Base-by-base conservation (phyloP, 1,140 invertebrate genomes). In the Pseudomyrmex pallidus region DNA sequence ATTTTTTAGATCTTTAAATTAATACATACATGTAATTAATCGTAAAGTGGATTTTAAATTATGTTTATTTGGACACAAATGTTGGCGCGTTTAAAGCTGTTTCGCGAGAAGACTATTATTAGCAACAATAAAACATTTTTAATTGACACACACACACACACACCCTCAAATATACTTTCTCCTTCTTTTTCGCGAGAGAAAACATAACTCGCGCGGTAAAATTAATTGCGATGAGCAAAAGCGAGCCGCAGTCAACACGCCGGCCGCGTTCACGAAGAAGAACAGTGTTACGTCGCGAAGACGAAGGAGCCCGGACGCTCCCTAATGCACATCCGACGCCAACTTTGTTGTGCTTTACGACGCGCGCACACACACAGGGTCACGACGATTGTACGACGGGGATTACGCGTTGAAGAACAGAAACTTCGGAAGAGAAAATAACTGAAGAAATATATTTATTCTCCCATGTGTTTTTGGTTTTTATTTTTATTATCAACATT, bases 321-420 rank as follows among this genome's bases (percentile, higher is more conserved):
- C 85, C 82, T 87, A 87, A 87, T 87, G 85, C 86, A 66, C 73
- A 87, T 84, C 85, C 59, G 86, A 87, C 80, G 87, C 86, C 74
- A 74, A 25, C 86, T 63, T 70, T 68, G 25, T 87, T 84, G 35
- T 35, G 35, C 35, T 35, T 35, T 35, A 35, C 35, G 35, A 35
- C 35, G 5, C 35, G 0, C 7, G 2, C 25, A 35, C 35, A 35
- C 5, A 35, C 35, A 35, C n/a, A n/a, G n/a, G 0, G 4, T 4
- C 35, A 35, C 35, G 35, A 35, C 35, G 35, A 35, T 35, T 35
- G 35, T 35, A 35, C 5, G 35, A 35, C 35, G 35, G 5, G 5
- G 5, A 35, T 35, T 35, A 35, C 35, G 35, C 35, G 35, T 35
- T 35, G 4, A 35, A 35, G 35, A 35, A 35, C 5, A 35, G 5